Percentiles rank a stretch among this genome's conserved stretches.
Evolutionary conservation across 2,888 invertebrate genomes (phyloP).

Genomic region (Drosophila hawaiiensis): DNA sequence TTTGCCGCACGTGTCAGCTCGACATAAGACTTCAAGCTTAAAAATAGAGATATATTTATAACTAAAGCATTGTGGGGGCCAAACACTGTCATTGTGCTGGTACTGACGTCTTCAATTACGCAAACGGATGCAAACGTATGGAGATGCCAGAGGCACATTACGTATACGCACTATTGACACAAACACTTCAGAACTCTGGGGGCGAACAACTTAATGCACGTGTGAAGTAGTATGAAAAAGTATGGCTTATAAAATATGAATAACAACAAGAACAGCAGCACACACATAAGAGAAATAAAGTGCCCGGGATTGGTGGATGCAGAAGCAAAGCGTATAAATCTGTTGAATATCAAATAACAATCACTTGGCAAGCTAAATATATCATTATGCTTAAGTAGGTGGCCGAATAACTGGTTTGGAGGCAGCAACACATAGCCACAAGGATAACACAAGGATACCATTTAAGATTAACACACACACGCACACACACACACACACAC

Average conservation of each 20-base stretch:
- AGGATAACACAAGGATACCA: slow-evolving; percentile 55
- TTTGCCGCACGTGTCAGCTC: slow-evolving; percentile 22
- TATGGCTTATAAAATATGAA: slow-evolving; percentile 62
- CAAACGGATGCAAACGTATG: slow-evolving; percentile 1
- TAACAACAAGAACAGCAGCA: slow-evolving; percentile 39
- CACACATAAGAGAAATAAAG: slow-evolving; percentile 19
- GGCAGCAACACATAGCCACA: slow-evolving; percentile 29
- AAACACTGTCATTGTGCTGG: background rate
- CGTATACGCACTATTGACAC: slow-evolving; percentile 59
- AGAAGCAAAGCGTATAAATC: slow-evolving; percentile 64
- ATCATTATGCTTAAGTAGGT: slow-evolving; percentile 78
- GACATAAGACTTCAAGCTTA: background rate
- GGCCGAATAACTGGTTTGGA: slow-evolving; percentile 48
- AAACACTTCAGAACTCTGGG: slow-evolving; percentile 29
- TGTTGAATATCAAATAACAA: slow-evolving; percentile 83
- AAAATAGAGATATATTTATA: background rate
- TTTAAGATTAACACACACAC: slow-evolving; percentile 48
- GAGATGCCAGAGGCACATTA: slow-evolving; percentile 34
- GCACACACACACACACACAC: background rate
- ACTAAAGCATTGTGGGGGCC: background rate
- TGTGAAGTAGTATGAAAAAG: slow-evolving; percentile 31
- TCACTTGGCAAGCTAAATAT: slow-evolving; percentile 80
- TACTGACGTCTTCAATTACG: background rate
- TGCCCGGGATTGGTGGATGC: slow-evolving; percentile 10
- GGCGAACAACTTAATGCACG: slow-evolving; percentile 45